Base-by-base conservation (phyloP, 2,113 vertebrate genomes). In the Proterorhinus semilunaris region DNA sequence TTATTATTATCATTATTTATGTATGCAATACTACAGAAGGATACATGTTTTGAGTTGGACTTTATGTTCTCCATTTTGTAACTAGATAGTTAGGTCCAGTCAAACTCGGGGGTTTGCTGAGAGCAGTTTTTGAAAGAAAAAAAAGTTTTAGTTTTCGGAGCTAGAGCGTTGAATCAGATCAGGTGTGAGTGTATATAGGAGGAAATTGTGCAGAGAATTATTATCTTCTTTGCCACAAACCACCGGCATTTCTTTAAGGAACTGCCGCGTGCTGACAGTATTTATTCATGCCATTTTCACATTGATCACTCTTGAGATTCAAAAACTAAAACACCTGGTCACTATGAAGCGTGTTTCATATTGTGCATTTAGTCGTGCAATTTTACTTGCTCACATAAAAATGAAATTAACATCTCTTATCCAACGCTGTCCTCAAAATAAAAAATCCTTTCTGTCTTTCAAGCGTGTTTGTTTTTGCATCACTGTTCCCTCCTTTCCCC, bases 101-200 rank as follows among this genome's bases (percentile, higher is more conserved):
- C 52, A 54, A 54, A 54, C 16, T 54, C 8, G 10, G 16, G 52
- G 16, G 8, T 21, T 21, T 21, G 21, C 21, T 21, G 21, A 21
- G 21, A 21, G 21, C 21, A 21, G 21, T 21, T 21, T 21, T 21
- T 21, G 21, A 21, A 21, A 21, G 21, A 21, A 21, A 21, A 21
- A 21, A 21, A 21, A 53, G n/a, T 7, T 15, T 13, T 12, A 5
- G 7, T 21, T 8, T 54, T 7, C n/a, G 16, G 52, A 43, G 42
- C 43, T n/a, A 7, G 36, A 57, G 6, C 42, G 27, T 13, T 42
- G 55, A 13, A 27, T 58, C 21, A 58, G 55, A 21, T 58, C 21
- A 58, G 55, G 55, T 58, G 27, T 59, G 57, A 59, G 57, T 59
- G 27, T 59, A 59, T 59, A 44, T 59, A 12, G 43, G 57, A 6